Evolutionary conservation across 2,888 invertebrate species (phyloP), one percentile per base, ranked within the genome.

Genomic region (Nomada fucata): DNA sequence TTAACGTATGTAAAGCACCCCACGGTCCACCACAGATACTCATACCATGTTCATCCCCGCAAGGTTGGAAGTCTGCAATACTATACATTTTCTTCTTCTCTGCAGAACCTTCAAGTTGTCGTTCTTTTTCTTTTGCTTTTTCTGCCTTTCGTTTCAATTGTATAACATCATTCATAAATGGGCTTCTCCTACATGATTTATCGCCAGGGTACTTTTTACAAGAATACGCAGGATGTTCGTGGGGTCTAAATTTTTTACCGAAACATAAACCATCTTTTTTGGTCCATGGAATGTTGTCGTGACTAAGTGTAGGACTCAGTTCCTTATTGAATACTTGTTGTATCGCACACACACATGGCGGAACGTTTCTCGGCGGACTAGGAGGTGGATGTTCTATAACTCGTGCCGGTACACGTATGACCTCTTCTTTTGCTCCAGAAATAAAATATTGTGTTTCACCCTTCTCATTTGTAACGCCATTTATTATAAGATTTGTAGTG

Each of bases 301-400:
- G 79, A 26, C 88, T 90, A 36, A 70, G 42, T 0, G 60, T 75
- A 20, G 73, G 2, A 11, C 42, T 73, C 15, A 84, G 10, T 18
- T 77, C 84, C 59, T 88, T 86, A 11, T 84, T 86, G 42, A 83
- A 83, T 52, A 89, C 82, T 76, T 88, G 86, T 10, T 89, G 87
- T 57, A 90, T 86, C 0, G 86, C 84, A 59, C 93, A 93, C 9
- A 72, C 82, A 53, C 93, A 93, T 0, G 92, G 88, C 23, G 90
- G 91, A 47, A 93, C 89, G 55, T 92, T 92, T 72, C 75, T 91
- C 11, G 83, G 44, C 5, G 82, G 67, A 20, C 29, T 64, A 15
- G 76, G 75, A 7, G 63, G 79, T 65, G 77, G 77, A 77, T 63
- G 61, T 65, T 79, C 79, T 18, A 85, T 50, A 11, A 86, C 63